These are phyloP conservation scores for Callorhinus ursinus DNA, from an alignment of 2,113 vertebrate species.

Conservation along the genomic window DNA sequence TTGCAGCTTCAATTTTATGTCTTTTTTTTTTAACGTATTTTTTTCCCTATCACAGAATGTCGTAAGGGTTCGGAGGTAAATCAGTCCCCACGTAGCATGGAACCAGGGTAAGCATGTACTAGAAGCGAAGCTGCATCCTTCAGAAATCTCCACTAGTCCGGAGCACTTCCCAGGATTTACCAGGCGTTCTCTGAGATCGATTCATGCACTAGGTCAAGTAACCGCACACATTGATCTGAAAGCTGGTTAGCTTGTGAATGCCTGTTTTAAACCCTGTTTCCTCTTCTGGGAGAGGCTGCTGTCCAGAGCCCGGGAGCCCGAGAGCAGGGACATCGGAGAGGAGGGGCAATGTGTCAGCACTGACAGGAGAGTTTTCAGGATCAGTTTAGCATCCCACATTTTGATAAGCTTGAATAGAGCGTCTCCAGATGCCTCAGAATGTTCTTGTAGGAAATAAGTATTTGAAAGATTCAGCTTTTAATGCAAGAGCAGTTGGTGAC, in stretches of 20 bases:
- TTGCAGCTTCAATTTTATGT: not conserved
- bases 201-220: not conserved
- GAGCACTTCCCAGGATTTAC: not conserved
- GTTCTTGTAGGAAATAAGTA: not conserved
- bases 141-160: not conserved
- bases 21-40: not conserved
- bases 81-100: not conserved
- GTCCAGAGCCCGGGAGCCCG: fast-evolving
- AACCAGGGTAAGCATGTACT: not conserved
- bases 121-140: not conserved
- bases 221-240: not conserved
- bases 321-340: not conserved
- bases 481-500: not conserved
- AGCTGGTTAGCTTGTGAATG: not conserved
- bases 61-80: not conserved
- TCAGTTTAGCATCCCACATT: not conserved
- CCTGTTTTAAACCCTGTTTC: not conserved
- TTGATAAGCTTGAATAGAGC: not conserved
- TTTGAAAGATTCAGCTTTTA: not conserved
- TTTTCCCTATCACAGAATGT: not conserved
- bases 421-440: conserved; percentile 11
- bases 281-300: not conserved
- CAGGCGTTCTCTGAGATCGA: not conserved
- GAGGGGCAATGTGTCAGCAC: fast-evolving
- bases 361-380: not conserved